Conservation (phyloP, 2,113 vertebrate genomes). For the Platysteira castanea region DNA sequence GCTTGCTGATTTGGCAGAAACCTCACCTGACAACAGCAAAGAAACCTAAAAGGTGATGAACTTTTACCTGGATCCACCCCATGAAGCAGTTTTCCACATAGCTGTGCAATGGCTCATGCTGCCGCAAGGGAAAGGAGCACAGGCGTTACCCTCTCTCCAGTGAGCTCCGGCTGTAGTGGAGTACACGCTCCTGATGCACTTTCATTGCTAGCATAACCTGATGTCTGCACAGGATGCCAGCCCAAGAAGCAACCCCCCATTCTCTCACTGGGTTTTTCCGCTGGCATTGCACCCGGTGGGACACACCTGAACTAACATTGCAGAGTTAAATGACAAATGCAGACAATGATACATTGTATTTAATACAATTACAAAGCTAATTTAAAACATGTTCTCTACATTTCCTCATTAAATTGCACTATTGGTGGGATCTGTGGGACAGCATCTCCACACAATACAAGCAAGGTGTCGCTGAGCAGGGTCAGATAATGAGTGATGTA, state of each 20-base stretch:
- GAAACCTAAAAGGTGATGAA: not conserved
- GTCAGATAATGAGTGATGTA: not conserved
- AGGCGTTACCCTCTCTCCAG: fast-evolving
- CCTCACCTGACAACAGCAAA: not conserved
- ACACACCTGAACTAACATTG: not conserved
- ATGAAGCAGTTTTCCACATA: fast-evolving
- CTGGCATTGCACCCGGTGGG: fast-evolving
- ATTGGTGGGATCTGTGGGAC: not conserved
- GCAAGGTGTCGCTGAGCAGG: not conserved
- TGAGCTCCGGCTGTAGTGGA: not conserved
- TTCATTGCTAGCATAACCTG: too few relatives aligned
- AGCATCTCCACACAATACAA: not conserved
- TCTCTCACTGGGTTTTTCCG: not conserved
- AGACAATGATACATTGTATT: not conserved
- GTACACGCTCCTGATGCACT: fast-evolving
- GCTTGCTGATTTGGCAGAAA: not conserved
- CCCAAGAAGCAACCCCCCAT: not conserved
- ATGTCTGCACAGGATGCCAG: not conserved
- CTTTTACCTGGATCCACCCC: not conserved
- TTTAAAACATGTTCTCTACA: not conserved
- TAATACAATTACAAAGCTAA: not conserved
- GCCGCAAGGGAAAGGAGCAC: not conserved
- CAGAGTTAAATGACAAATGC: not conserved
- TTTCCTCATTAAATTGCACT: not conserved
- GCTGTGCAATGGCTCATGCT: fast-evolving